A percentile compares a stretch with the other conserved stretches of the same genome.
Evolutionary conservation across 1,140 invertebrate genomes (phyloP).

Genomic region (Micrasema longulum): DNA sequence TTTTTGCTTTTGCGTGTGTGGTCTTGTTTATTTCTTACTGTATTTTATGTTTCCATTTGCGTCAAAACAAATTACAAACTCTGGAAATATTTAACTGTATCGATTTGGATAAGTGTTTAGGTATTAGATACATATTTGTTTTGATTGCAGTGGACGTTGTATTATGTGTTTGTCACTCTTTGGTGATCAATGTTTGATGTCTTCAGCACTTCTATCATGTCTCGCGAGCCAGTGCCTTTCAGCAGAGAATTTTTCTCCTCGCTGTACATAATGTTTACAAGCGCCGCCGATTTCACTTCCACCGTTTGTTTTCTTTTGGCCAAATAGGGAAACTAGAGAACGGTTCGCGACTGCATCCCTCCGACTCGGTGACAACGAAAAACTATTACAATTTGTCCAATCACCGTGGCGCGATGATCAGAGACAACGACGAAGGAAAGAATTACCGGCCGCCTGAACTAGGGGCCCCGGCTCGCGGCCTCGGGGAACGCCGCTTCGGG

Average conservation of each 20-base stretch:
- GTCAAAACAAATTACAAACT: too few species aligned
- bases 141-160: slow-evolving; percentile 4
- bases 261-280: slow-evolving; percentile 5
- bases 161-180: neutral
- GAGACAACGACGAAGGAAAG: slow-evolving; percentile 64
- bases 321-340: slow-evolving; percentile 69
- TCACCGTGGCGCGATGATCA: slow-evolving; percentile 65
- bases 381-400: slow-evolving; percentile 73
- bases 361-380: slow-evolving; percentile 67
- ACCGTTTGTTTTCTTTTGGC: slow-evolving; percentile 50
- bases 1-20: slow-evolving; percentile 47
- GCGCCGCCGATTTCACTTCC: slow-evolving; percentile 46
- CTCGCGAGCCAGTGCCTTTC: neutral
- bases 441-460: slow-evolving; percentile 58
- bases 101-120: neutral
- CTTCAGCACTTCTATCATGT: slow-evolving; percentile 6
- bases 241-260: neutral
- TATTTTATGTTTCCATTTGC: too few species aligned
- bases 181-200: neutral
- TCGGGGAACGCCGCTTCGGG: slow-evolving; percentile 47
- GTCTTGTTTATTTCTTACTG: slow-evolving; percentile 9
- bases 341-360: slow-evolving; percentile 64
- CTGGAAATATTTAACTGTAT: too few species aligned
- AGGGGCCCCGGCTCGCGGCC: slow-evolving; percentile 64
- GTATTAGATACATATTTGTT: neutral